These are phyloP conservation scores for Morone saxatilis DNA, from an alignment of 2,113 vertebrate species.

Conservation along the genomic window DNA sequence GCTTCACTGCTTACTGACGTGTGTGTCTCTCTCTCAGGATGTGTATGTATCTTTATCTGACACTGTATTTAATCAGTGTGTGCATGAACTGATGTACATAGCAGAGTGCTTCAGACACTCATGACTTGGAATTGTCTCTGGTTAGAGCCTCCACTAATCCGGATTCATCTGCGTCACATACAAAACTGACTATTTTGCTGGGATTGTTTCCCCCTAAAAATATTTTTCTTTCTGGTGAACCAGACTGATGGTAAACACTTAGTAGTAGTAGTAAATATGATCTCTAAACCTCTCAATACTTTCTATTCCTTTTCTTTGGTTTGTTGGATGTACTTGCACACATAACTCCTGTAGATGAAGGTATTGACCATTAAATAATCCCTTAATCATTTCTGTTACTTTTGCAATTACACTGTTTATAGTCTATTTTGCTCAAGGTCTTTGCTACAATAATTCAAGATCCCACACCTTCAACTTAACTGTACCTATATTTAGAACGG, in stretches of 20 bases:
- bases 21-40: not conserved
- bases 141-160: not conserved
- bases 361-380: not conserved
- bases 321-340: not conserved
- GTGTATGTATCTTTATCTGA: not conserved
- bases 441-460: not conserved
- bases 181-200: not conserved
- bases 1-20: conserved; percentile 2
- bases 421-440: not conserved
- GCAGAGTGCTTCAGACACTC: not conserved
- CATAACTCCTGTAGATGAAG: not conserved
- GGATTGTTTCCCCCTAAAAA: too few species aligned
- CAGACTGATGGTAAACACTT: not conserved
- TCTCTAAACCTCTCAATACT: not conserved
- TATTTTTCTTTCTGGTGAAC: not conserved
- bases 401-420: not conserved
- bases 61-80: not conserved
- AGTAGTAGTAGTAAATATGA: too few species aligned
- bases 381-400: not conserved
- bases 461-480: not conserved
- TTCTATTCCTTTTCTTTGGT: not conserved
- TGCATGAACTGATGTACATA: not conserved
- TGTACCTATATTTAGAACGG: conserved; percentile 4
- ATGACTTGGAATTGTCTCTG: not conserved
- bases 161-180: not conserved